Base-by-base conservation (phyloP, 1,140 invertebrate species). In the Hyles euphorbiae region DNA sequence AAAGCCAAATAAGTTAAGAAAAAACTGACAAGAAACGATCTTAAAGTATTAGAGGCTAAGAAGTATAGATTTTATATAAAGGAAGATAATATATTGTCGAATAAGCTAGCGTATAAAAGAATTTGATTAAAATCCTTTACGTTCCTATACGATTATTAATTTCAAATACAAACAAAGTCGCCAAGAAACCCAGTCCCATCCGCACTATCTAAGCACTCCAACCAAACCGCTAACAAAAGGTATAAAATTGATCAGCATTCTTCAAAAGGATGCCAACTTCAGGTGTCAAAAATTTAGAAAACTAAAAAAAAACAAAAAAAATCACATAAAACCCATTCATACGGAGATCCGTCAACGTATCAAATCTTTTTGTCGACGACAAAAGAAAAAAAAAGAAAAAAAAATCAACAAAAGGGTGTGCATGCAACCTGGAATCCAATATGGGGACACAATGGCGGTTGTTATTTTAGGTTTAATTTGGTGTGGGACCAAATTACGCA, bases 251-350 rank as follows among this genome's bases (percentile, higher is more conserved):
- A 83, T 78, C 77, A 74, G 72, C 65, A 63, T 72, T 72, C 63
- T 61, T 60, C 57, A 74, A 75, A 77, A 65, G 68, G 70, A 74
- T 70, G 47, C 59, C 53, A 58, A 75, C 75, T 82, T 85, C 83
- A 82, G 83, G 83, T 87, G 83, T 87, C 81, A 84, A 76, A 77
- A 72, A 68, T 53, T 65, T 63, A n/a, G n/a, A n/a, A n/a, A n/a
- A n/a, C n/a, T n/a, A 60, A 64, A 64, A 63, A 46, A 53, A 45
- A 36, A 5, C 8, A 5, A 40, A 40, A 36, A 36, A 40, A 12
- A 71, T 34, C 32, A 34, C 33, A 52, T 32, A 72, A 70, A 69
- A 72, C 66, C 71, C 70, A 78, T 76, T 73, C 71, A 79, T 61
- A 74, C 66, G 51, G 53, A 70, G 68, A 81, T 83, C 73, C 77